Evolutionary conservation across 2,888 invertebrate species (phyloP).

Genomic region (Hypsopygia costalis): DNA sequence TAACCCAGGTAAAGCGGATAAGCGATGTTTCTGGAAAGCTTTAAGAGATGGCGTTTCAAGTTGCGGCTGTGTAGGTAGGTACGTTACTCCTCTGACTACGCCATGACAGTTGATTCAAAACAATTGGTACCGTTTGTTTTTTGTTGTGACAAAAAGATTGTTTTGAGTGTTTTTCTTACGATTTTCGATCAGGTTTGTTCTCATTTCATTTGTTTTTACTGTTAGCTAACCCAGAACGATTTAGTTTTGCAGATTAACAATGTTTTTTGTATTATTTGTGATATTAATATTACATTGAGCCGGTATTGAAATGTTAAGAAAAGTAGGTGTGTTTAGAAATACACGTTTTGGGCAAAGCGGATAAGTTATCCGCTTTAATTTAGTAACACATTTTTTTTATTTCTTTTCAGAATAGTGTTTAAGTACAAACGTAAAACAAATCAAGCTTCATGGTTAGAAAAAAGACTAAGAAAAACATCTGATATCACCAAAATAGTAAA

Average conservation of each 20-base stretch:
- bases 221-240: background rate
- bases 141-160: constrained; percentile 1
- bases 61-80: constrained; percentile 1
- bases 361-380: constrained; percentile 4
- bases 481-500: constrained; percentile 9
- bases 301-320: constrained; percentile 4
- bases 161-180: constrained; percentile 3
- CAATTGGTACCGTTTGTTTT: too few relatives aligned
- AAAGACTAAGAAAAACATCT: background rate
- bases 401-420: constrained; percentile 7
- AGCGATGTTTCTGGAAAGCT: too few relatives aligned
- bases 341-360: constrained; percentile 6
- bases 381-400: constrained; percentile 1
- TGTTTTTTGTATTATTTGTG: constrained; percentile 3
- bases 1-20: too few relatives aligned
- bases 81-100: too few relatives aligned
- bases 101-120: too few relatives aligned
- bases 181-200: constrained; percentile 4
- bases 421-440: too few relatives aligned
- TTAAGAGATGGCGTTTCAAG: constrained; percentile 4
- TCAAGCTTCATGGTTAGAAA: constrained; percentile 5
- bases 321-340: constrained; percentile 5
- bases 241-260: constrained; percentile 3
- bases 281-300: constrained; percentile 4
- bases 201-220: constrained; percentile 4